Percentiles rank a stretch among this genome's conserved stretches.
phyloP scores from a whole-genome alignment of 2,888 invertebrate genomes.

The Hirtodrosophila cameraria region DNA sequence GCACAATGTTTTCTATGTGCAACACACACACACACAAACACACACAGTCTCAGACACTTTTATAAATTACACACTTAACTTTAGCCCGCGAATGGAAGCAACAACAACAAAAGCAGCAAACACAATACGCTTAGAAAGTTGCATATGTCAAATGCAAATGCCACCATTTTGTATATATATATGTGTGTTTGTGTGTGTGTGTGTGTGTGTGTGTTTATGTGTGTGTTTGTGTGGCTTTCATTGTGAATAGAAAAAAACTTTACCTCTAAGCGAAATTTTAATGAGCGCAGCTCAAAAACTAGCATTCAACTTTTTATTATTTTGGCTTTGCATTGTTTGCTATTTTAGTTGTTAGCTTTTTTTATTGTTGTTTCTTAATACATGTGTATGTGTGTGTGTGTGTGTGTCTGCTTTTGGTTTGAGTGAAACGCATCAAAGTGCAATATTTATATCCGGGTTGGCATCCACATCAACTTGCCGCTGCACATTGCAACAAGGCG shows the following conservation, averaged over 20 bases:
- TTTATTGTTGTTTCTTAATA: slow-evolving; percentile 8
- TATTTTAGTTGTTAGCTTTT: slow-evolving; percentile 42
- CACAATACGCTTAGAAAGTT: slow-evolving; percentile 51
- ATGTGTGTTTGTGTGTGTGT: slow-evolving; percentile 7
- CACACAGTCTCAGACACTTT: slow-evolving; percentile 52
- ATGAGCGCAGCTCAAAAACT: slow-evolving; percentile 66
- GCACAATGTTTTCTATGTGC: slow-evolving; percentile 39
- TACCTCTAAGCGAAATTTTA: slow-evolving; percentile 66
- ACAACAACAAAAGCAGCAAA: slow-evolving; percentile 11
- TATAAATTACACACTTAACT: slow-evolving; percentile 78
- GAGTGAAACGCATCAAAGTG: slow-evolving; percentile 70
- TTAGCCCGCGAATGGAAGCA: slow-evolving; percentile 36
- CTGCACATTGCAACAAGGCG: slow-evolving; percentile 10
- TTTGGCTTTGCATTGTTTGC: slow-evolving; percentile 60
- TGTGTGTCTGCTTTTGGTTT: slow-evolving; percentile 19
- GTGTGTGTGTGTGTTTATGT: slow-evolving; percentile 6
- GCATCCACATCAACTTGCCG: slow-evolving; percentile 43
- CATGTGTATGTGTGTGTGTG: slow-evolving; percentile 4
- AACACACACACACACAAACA: slow-evolving; percentile 24
- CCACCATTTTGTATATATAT: slow-evolving; percentile 42
- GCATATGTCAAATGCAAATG: slow-evolving; percentile 63
- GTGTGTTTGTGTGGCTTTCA: slow-evolving; percentile 10
- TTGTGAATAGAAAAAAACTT: slow-evolving; percentile 53
- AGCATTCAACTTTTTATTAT: slow-evolving; percentile 65
- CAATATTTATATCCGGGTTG: slow-evolving; percentile 73